These are phyloP conservation scores for Mormyrus proboscirostris DNA, from an alignment of 2,797 vertebrate genomes.

Conservation along the genomic window DNA sequence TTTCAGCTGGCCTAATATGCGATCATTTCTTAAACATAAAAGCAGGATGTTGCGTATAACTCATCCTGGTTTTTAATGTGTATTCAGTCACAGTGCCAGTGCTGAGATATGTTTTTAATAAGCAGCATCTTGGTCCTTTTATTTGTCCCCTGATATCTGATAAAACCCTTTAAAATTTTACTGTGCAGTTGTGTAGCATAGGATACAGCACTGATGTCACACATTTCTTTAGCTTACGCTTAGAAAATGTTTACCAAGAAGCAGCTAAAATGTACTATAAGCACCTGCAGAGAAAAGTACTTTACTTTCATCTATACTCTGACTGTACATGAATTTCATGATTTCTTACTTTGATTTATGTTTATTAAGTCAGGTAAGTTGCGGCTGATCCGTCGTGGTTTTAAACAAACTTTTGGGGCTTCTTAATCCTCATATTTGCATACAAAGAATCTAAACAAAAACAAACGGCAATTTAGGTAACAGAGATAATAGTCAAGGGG, in stretches of 20 bases:
- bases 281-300: background rate
- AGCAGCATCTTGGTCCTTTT: background rate
- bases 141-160: background rate
- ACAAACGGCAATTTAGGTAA: background rate
- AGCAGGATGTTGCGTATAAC: background rate
- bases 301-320: background rate
- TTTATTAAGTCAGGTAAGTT: background rate
- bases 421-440: background rate
- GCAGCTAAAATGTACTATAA: background rate
- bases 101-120: background rate
- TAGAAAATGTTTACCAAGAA: background rate
- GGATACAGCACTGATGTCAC: background rate
- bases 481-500: background rate
- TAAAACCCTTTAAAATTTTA: background rate
- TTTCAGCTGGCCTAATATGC: background rate
- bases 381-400: background rate
- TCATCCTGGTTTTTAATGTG: background rate
- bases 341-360: background rate
- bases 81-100: background rate
- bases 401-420: background rate
- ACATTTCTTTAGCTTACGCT: background rate
- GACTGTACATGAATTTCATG: background rate
- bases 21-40: background rate
- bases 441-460: background rate
- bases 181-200: background rate